phyloP scores from a whole-genome alignment of 2,888 invertebrate genomes.

The Spatulosminthurus flaviceps region DNA sequence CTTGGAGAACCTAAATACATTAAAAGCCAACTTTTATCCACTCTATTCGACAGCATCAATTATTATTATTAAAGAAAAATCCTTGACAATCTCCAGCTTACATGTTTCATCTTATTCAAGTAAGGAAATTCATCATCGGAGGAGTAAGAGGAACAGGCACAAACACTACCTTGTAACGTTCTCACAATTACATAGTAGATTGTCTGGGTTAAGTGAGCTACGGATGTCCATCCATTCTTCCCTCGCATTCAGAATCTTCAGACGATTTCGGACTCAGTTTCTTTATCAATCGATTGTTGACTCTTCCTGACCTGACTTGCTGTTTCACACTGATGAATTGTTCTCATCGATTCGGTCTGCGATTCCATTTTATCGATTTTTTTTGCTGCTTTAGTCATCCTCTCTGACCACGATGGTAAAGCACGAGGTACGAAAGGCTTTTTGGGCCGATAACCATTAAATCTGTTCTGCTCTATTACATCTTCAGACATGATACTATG shows the following conservation, averaged over 20 bases:
- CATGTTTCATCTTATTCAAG: conserved; percentile 32
- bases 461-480: too few relatives aligned
- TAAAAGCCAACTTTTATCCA: too few relatives aligned
- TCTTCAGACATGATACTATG: too few relatives aligned
- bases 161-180: conserved; percentile 36
- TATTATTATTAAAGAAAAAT: too few relatives aligned
- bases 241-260: too few relatives aligned
- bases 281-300: too few relatives aligned
- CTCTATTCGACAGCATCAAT: too few relatives aligned
- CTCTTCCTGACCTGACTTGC: too few relatives aligned
- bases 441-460: background rate
- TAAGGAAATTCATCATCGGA: conserved; percentile 31
- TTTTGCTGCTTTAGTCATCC: background rate
- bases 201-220: background rate
- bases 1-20: background rate
- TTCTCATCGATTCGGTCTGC: background rate
- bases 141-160: conserved; percentile 24
- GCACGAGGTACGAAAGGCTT: background rate
- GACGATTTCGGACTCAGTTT: too few relatives aligned
- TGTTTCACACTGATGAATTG: too few relatives aligned
- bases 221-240: too few relatives aligned
- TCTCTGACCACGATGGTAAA: background rate
- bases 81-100: conserved; percentile 8
- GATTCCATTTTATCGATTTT: background rate
- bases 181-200: background rate